Percentiles rank a stretch among this genome's conserved stretches.
phyloP scores from a whole-genome alignment of 2,113 vertebrate genomes.

The Pangasianodon hypophthalmus region DNA sequence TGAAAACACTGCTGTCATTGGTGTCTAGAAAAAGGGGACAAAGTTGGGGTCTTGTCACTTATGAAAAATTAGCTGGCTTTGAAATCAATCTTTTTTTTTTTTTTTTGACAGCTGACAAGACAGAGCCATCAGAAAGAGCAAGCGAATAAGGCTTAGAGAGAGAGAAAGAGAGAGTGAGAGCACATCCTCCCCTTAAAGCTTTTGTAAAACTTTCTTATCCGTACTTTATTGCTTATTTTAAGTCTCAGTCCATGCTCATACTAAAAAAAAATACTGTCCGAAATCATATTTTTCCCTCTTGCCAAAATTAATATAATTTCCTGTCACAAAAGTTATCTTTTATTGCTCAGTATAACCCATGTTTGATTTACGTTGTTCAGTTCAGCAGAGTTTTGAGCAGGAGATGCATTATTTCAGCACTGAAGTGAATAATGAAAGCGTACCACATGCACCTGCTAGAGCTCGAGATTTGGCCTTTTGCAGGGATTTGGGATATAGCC shows the following conservation, averaged over 20 bases:
- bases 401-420: constrained; percentile 25
- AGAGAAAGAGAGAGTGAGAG: too few species aligned
- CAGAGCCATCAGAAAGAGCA: constrained; percentile 47
- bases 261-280: too few species aligned
- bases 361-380: constrained; percentile 14
- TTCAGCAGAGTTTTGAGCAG: constrained; percentile 12
- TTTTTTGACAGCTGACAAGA: constrained; percentile 58
- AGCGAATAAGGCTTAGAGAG: neutral
- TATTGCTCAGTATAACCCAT: constrained; percentile 25
- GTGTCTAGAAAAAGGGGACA: neutral
- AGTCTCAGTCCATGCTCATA: neutral
- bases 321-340: constrained; percentile 8
- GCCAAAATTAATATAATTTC: constrained; percentile 12
- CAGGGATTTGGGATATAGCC: constrained; percentile 32
- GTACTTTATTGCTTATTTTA: constrained; percentile 25
- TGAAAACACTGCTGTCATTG: neutral
- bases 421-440: constrained; percentile 30
- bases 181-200: neutral
- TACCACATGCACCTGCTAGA: constrained; percentile 37
- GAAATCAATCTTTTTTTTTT: constrained; percentile 57
- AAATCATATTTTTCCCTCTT: neutral
- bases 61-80: constrained; percentile 54
- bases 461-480: constrained; percentile 36
- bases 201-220: constrained; percentile 35
- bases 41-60: constrained; percentile 46